These are phyloP conservation scores for Semotilus atromaculatus DNA, from an alignment of 2,797 vertebrate genomes.

Conservation along the genomic window DNA sequence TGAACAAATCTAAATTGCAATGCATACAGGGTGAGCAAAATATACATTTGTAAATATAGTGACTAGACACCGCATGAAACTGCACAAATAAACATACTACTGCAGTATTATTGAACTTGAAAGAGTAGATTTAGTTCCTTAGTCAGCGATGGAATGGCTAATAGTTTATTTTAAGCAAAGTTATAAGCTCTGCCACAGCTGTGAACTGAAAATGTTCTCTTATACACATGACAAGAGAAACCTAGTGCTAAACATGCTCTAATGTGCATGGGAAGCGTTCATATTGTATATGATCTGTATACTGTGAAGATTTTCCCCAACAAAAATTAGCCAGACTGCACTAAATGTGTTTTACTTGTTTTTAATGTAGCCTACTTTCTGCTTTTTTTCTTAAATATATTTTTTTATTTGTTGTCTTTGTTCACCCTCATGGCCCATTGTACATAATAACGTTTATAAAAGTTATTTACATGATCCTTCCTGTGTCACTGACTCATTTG, in stretches of 20 bases:
- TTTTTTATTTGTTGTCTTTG: background rate
- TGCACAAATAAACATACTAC: background rate
- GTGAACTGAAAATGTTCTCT: background rate
- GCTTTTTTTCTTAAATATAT: background rate
- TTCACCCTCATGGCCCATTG: background rate
- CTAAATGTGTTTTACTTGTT: background rate
- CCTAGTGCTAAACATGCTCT: background rate
- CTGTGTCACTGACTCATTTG: slow-evolving; percentile 1
- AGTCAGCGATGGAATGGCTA: background rate
- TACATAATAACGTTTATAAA: slow-evolving; percentile 34
- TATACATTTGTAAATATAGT: background rate
- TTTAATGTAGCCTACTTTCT: slow-evolving; percentile 5
- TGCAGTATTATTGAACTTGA: background rate
- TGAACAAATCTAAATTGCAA: background rate
- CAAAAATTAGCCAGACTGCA: background rate
- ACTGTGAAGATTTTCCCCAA: slow-evolving; percentile 1
- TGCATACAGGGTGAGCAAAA: background rate
- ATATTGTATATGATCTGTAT: background rate
- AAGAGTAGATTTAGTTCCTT: background rate
- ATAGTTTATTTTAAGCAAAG: background rate
- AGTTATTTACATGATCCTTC: background rate
- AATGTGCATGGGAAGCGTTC: background rate
- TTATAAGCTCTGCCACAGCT: background rate
- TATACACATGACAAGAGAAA: background rate
- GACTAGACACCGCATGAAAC: background rate